Conservation (phyloP, 2,113 vertebrate species). For the Turnix velox region DNA sequence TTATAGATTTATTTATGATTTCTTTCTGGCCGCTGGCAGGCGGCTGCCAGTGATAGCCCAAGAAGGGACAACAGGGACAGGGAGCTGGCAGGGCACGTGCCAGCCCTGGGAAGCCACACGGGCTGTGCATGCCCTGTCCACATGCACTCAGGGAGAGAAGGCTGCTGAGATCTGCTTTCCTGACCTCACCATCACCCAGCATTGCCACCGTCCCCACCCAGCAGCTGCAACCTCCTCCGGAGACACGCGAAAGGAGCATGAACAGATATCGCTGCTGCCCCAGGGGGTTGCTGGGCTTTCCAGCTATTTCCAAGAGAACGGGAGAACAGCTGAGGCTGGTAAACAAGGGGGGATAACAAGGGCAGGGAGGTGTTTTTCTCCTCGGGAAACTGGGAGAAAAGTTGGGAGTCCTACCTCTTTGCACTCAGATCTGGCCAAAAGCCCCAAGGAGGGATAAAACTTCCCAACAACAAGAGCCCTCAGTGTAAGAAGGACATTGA, state of each 20-base stretch:
- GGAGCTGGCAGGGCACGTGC: neutral
- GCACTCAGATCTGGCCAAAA: neutral
- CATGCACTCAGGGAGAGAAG: neutral
- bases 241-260: neutral
- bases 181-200: neutral
- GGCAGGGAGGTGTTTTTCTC: neutral
- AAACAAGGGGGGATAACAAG: neutral
- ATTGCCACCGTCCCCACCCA: neutral
- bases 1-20: rapidly evolving
- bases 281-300: neutral
- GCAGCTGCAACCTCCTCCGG: neutral
- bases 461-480: too few relatives aligned
- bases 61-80: neutral
- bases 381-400: neutral
- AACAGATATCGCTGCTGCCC: neutral
- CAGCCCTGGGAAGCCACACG: rapidly evolving
- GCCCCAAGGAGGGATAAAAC: neutral
- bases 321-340: neutral
- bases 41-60: rapidly evolving
- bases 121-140: neutral
- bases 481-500: too few relatives aligned
- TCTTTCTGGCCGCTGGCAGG: neutral
- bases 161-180: neutral
- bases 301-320: neutral
- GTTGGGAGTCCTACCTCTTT: rapidly evolving